Conservation (phyloP, 1,140 invertebrate genomes). For the Teleogryllus occipitalis region DNA sequence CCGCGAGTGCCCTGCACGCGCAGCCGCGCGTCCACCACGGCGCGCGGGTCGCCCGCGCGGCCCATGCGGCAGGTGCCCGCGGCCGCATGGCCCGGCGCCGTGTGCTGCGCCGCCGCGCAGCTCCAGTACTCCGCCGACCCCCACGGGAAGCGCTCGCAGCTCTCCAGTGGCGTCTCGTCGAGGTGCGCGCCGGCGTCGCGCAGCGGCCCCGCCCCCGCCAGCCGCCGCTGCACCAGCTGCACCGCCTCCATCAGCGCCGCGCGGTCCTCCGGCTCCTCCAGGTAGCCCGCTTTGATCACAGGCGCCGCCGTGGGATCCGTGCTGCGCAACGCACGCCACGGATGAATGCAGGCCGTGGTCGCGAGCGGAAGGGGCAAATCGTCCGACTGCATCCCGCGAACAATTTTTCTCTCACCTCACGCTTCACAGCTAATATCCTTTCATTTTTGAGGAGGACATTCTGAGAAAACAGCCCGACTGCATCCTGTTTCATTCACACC, state of each 20-base stretch:
- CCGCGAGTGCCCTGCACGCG: slow-evolving; percentile 20
- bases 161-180: not conserved
- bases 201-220: not conserved
- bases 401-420: too few species aligned
- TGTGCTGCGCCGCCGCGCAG: slow-evolving; percentile 26
- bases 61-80: slow-evolving; percentile 56
- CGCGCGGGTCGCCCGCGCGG: slow-evolving; percentile 32
- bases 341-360: too few species aligned
- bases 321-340: not conserved
- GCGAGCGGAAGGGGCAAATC: too few species aligned
- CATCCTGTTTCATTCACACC: too few species aligned
- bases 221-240: not conserved
- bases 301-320: not conserved
- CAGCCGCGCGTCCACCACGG: slow-evolving; percentile 41
- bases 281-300: not conserved
- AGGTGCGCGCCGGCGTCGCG: not conserved
- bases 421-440: too few species aligned
- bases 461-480: too few species aligned
- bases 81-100: slow-evolving; percentile 66
- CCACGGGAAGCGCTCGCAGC: slow-evolving; percentile 13
- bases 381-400: too few species aligned
- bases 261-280: not conserved
- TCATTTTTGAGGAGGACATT: too few species aligned
- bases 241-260: not conserved
- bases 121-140: slow-evolving; percentile 18